Conservation (phyloP, 1,140 invertebrate genomes). For the Lepidurus couesii region DNA sequence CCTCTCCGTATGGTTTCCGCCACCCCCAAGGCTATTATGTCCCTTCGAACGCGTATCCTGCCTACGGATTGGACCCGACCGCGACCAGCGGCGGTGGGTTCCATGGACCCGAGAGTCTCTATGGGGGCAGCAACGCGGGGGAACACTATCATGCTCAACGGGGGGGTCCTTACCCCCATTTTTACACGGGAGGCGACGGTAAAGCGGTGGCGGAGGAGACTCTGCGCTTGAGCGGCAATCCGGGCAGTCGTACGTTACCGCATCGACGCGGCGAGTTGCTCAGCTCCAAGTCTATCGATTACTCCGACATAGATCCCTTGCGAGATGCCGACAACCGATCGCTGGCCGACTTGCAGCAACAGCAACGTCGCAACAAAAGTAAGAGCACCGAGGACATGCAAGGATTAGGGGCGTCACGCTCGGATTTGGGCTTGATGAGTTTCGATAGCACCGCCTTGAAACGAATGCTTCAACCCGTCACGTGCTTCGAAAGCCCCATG, state of each 20-base stretch:
- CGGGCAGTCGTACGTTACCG: constrained; percentile 39
- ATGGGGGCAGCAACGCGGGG: not conserved
- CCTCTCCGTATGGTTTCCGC: not conserved
- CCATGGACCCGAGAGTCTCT: not conserved
- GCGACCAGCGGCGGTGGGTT: not conserved
- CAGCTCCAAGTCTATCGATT: constrained; percentile 62
- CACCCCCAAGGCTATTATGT: not conserved
- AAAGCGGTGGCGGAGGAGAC: not conserved
- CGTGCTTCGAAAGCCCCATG: constrained; percentile 61
- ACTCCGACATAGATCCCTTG: constrained; percentile 60
- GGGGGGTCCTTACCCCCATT: not conserved
- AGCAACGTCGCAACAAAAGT: constrained; percentile 64
- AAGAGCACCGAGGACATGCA: constrained; percentile 63
- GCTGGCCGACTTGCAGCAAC: constrained; percentile 39
- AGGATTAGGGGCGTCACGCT: constrained; percentile 35
- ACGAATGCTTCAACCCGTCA: constrained; percentile 87
- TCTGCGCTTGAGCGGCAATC: constrained; percentile 23
- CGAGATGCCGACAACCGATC: constrained; percentile 45
- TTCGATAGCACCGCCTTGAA: constrained; percentile 80
- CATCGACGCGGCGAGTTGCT: constrained; percentile 42
- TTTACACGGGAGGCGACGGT: not conserved
- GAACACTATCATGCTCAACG: not conserved
- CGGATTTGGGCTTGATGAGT: constrained; percentile 36
- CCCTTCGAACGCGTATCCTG: not conserved
- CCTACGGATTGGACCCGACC: not conserved